Evolutionary conservation across 1,140 invertebrate genomes (phyloP).

Genomic region (Delia radicum): DNA sequence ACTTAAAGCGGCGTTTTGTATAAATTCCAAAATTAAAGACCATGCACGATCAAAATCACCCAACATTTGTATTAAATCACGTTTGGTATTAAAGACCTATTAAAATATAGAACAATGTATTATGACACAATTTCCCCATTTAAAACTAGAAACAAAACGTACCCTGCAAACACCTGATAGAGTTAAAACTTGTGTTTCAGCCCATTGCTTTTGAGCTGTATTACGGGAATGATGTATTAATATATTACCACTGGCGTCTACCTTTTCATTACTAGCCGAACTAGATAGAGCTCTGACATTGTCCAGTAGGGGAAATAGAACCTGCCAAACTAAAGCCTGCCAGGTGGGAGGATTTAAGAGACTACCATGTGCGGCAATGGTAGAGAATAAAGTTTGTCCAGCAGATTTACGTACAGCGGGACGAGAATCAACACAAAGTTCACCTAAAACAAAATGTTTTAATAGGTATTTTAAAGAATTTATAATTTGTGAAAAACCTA

Average conservation of each 20-base stretch:
- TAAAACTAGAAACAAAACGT: conserved; percentile 14
- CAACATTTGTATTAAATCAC: conserved; percentile 78
- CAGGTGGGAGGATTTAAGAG: conserved; percentile 85
- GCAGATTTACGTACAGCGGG: conserved; percentile 97
- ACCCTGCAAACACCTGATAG: conserved; percentile 66
- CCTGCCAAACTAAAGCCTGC: conserved; percentile 87
- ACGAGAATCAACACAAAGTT: conserved; percentile 91
- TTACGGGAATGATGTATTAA: conserved; percentile 98
- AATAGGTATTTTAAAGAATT: too few species aligned
- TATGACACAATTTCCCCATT: too few species aligned
- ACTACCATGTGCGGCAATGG: conserved; percentile 91
- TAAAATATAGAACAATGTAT: conserved; percentile 20
- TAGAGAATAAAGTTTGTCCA: conserved; percentile 96
- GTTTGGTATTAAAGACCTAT: conserved; percentile 86
- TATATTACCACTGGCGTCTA: conserved; percentile 89
- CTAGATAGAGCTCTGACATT: conserved; percentile 88
- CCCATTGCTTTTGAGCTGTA: conserved; percentile 99
- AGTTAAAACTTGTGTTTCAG: conserved; percentile 85
- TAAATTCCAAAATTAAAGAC: conserved; percentile 88
- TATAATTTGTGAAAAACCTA: too few species aligned
- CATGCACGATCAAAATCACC: conserved; percentile 92
- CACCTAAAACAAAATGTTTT: conserved; percentile 58
- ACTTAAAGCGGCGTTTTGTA: conserved; percentile 87
- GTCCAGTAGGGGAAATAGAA: conserved; percentile 93
- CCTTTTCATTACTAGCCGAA: conserved; percentile 90